Evolutionary conservation across 2,113 vertebrate genomes (phyloP), one percentile per base, ranked within the genome.

Genomic region (Atractosteus spatula): DNA sequence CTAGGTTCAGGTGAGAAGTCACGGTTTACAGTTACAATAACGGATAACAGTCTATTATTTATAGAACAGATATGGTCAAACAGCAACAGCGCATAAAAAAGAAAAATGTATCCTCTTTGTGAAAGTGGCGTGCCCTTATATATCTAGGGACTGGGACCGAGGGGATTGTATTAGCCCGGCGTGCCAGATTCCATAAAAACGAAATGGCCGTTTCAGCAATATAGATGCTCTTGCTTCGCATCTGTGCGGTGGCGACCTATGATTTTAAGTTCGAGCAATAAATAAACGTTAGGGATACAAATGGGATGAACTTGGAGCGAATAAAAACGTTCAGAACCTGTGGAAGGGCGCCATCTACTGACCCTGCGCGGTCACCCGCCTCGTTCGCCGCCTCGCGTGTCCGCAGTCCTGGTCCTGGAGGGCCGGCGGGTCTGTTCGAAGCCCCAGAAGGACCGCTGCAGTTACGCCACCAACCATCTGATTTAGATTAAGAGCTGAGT

Each of bases 31-130:
- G 8, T 17, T 17, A 8, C n/a, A 70, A 45, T 56, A 74, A 75
- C n/a, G 71, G 55, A 69, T 51, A 62, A 69, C 57, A 72, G 8
- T 62, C 29, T 72, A 3, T 17, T 64, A n/a, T 41, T 10, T 13
- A 16, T 59, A 64, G 44, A 63, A 56, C 47, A 56, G 47, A 71
- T 51, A 51, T 41, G 44, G 29, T 29, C 17, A 29, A 29, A 29
- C 17, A 29, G 17, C 17, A 29, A 56, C 55, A 56, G 17, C 6
- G 17, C 13, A 13, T 13, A 61, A 4, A 61, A 2, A 10, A 7
- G 17, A 61, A 61, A 61, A 55, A 7, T 2, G 5, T 13, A 61
- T 61, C 57, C 17, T 7, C 3, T 5, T 61, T 4, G 13, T 12
- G 57, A 7, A 62, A 12, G 3, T 3, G 61, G 7, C 13, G 17